Conservation (phyloP, 30 jellyfish, hydroid and myxozoan species). For the Aurelia aurita complex sp. Pacific region DNA sequence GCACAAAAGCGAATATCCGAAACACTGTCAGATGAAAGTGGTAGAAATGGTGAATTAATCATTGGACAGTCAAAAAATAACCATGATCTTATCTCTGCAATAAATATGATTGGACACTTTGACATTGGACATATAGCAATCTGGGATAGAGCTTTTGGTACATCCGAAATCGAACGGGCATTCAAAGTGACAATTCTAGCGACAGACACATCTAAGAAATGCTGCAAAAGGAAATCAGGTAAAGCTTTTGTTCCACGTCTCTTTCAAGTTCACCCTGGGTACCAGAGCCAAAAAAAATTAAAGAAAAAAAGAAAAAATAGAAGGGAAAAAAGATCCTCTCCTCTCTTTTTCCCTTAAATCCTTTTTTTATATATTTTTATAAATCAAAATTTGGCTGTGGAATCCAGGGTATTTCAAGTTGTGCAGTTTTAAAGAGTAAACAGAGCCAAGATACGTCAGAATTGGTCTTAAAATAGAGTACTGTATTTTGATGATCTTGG, state of each 20-base stretch:
- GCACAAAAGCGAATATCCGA: conserved; percentile 9
- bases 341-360: too few species aligned
- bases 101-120: conserved; percentile 49
- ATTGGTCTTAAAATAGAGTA: too few species aligned
- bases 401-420: too few species aligned
- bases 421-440: too few species aligned
- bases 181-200: conserved; percentile 51
- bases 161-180: conserved; percentile 36
- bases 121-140: conserved; percentile 88
- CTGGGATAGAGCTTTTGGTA: conserved; percentile 69
- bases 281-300: too few species aligned
- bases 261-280: too few species aligned
- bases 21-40: neutral
- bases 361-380: too few species aligned
- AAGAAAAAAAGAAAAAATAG: too few species aligned
- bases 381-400: too few species aligned
- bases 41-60: conserved; percentile 2
- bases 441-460: too few species aligned
- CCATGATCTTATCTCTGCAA: conserved; percentile 11
- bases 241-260: neutral
- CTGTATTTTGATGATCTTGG: too few species aligned
- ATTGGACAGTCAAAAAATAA: conserved; percentile 32
- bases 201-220: conserved; percentile 21
- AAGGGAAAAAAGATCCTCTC: too few species aligned
- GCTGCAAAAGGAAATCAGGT: conserved; percentile 60